These are phyloP conservation scores for Phorcus lineatus DNA, from an alignment of 2,888 invertebrate species.

Conservation along the genomic window DNA sequence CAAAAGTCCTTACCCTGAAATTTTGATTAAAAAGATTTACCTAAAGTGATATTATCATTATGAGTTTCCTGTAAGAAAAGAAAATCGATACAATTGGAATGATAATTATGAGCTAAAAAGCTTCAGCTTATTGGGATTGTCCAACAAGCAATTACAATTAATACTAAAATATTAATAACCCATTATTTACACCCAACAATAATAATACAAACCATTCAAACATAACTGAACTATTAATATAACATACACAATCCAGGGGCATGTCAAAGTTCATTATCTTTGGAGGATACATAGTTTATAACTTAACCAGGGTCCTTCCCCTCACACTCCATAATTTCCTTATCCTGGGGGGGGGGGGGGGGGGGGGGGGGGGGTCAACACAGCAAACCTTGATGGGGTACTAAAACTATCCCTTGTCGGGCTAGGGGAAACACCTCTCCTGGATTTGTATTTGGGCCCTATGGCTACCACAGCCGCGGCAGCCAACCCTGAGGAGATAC, in stretches of 20 bases:
- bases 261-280: not conserved
- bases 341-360: too few species aligned
- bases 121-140: not conserved
- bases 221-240: not conserved
- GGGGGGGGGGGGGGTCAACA: too few species aligned
- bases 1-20: not conserved
- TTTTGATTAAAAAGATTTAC: not conserved
- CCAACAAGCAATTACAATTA: not conserved
- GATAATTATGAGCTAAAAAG: slow-evolving; percentile 39
- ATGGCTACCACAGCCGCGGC: too few species aligned
- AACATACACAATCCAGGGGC: not conserved
- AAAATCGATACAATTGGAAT: slow-evolving; percentile 34
- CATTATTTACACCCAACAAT: not conserved
- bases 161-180: not conserved
- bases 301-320: too few species aligned
- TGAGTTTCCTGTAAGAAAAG: slow-evolving; percentile 22
- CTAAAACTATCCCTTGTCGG: too few species aligned
- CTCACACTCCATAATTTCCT: too few species aligned
- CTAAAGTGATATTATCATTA: not conserved
- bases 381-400: too few species aligned
- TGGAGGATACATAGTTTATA: too few species aligned
- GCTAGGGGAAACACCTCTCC: too few species aligned
- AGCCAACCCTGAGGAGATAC: too few species aligned
- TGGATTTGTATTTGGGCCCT: too few species aligned
- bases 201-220: not conserved